These are phyloP conservation scores for Epistrophe grossulariae DNA, from an alignment of 2,888 invertebrate species.

Conservation along the genomic window DNA sequence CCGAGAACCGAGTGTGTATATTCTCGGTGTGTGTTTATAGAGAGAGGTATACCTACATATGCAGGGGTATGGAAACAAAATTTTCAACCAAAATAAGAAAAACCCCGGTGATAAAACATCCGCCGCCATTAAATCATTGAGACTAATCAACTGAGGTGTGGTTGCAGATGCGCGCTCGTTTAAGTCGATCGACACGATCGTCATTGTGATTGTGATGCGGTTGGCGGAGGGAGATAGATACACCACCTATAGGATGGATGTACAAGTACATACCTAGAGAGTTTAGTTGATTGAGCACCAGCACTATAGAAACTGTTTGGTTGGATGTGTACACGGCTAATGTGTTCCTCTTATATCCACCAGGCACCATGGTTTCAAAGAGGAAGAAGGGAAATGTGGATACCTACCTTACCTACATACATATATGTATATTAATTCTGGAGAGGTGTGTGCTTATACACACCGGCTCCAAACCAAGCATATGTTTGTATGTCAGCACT, in stretches of 20 bases:
- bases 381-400: conserved; percentile 7
- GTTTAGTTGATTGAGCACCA: conserved; percentile 53
- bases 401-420: neutral
- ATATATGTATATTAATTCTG: conserved; percentile 24
- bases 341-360: conserved; percentile 30
- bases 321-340: conserved; percentile 23
- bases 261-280: neutral
- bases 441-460: conserved; percentile 66
- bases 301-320: conserved; percentile 43
- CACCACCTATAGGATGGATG: neutral
- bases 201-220: neutral
- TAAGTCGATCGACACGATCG: conserved; percentile 66
- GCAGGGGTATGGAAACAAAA: neutral
- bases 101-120: conserved; percentile 74
- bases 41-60: too few relatives aligned
- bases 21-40: neutral
- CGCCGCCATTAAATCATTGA: conserved; percentile 75
- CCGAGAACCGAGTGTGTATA: conserved; percentile 10
- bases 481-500: conserved; percentile 67
- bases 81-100: conserved; percentile 57
- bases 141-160: conserved; percentile 76
- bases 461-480: conserved; percentile 48
- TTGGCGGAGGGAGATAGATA: conserved; percentile 34
- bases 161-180: conserved; percentile 74
- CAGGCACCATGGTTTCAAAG: neutral